Base-by-base conservation (phyloP, 2,113 vertebrate species). In the Mormyrus lacerda region DNA sequence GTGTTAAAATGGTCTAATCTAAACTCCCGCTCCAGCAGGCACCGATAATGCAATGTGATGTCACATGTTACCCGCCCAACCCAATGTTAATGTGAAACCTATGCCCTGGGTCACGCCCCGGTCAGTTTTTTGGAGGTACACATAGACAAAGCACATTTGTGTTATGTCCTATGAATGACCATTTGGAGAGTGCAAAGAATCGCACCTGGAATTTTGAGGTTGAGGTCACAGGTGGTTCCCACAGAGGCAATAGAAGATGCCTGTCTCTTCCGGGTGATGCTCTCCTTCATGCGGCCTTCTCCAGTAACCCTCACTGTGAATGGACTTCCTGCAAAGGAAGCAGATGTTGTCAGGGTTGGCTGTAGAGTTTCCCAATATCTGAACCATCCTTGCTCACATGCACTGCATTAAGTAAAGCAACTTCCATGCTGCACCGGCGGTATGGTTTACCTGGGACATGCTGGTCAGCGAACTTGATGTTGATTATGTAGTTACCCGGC, bases 261-360 rank as follows among this genome's bases (percentile, higher is more conserved):
- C 92, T 98, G 98, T 15, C 97, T 96, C 90, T 97, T 97, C 76
- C 97, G 97, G 0, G 98, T 99, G 91, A 99, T 99, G 92, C 98
- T 99, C 91, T 99, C 98, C 93, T 97, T 99, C 91, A 99, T 98
- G 45, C 98, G 96, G 27, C 98, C 98, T 93, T 99, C 98, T 0
- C 98, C 98, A 0, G 97, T 98, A 89, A 99, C 96, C 95, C 98
- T 99, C 93, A 99, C 98, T 0, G 97, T 97, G 94, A 99, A 99
- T 82, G 98, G 98, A 93, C 98, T 99, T 93, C 98, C 98, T 99
- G 91, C 0, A 47, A 42, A 4, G 48, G 61, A 79, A 87, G 15
- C 21, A 53, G 27, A 87, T 87, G 31, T 9, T 51, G 85, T 42
- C 85, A 55, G 50, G 13, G 31, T 35, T n/a, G 27, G 47, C 47